Percentiles rank a stretch among this genome's conserved stretches.
These are phyloP conservation scores for Andrena trimmerana DNA, from an alignment of 2,888 invertebrate species.

Conservation along the genomic window DNA sequence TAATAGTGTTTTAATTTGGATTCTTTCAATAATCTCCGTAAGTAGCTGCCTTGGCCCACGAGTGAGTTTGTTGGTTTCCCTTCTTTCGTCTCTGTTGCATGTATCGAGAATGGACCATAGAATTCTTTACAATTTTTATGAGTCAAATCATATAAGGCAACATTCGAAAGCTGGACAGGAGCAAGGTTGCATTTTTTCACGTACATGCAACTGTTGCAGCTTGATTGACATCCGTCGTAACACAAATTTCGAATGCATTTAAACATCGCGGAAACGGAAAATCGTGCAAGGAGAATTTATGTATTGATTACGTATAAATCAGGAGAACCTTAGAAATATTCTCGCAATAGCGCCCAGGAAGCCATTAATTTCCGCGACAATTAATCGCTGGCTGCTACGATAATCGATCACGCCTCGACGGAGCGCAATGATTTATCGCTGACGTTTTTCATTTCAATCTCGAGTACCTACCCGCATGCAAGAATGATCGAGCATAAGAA, in stretches of 20 bases:
- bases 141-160: too few species aligned
- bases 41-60: too few species aligned
- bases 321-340: slow-evolving; percentile 9
- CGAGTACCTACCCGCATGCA: slow-evolving; percentile 48
- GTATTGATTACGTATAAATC: slow-evolving; percentile 20
- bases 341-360: slow-evolving; percentile 2
- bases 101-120: too few species aligned
- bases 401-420: slow-evolving; percentile 69
- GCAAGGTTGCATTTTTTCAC: too few species aligned
- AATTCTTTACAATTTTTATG: too few species aligned
- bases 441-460: slow-evolving; percentile 69
- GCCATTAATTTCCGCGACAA: slow-evolving; percentile 56
- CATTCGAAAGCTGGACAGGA: too few species aligned
- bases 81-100: too few species aligned
- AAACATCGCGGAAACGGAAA: not conserved
- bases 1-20: too few species aligned
- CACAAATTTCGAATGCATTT: too few species aligned
- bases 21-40: too few species aligned
- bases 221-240: not conserved
- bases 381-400: slow-evolving; percentile 60
- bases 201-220: not conserved
- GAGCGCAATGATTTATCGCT: slow-evolving; percentile 65
- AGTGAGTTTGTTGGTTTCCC: too few species aligned
- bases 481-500: slow-evolving; percentile 46
- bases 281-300: not conserved